A percentile compares a stretch with the other conserved stretches of the same genome.
These are phyloP conservation scores for Delia radicum DNA, from an alignment of 1,140 invertebrate genomes.

Conservation along the genomic window DNA sequence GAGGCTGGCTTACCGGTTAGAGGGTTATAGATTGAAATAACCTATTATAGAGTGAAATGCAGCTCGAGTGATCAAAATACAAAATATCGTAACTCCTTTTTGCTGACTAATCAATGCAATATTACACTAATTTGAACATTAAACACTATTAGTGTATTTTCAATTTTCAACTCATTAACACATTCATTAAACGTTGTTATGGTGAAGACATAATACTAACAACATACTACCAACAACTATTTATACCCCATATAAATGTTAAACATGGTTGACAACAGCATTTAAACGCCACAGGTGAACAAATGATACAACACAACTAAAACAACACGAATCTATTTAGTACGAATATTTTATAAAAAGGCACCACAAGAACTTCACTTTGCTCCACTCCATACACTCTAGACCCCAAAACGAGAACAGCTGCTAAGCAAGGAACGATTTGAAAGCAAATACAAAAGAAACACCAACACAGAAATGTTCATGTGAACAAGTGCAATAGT, in stretches of 20 bases:
- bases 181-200: slow-evolving; percentile 10
- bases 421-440: neutral
- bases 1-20: no score
- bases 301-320: slow-evolving; percentile 9
- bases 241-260: slow-evolving; percentile 18
- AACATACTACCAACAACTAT: neutral
- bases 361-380: neutral
- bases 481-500: slow-evolving; percentile 12
- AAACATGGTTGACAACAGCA: slow-evolving; percentile 20
- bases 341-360: neutral
- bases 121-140: neutral
- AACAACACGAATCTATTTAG: neutral
- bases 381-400: neutral
- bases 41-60: no score
- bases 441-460: neutral
- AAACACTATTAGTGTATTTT: neutral
- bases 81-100: no score
- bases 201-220: neutral
- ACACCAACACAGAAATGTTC: neutral
- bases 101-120: no score
- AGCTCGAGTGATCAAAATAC: no score
- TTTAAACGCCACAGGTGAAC: slow-evolving; percentile 22
- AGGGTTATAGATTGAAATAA: no score
- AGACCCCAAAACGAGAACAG: neutral
- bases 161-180: slow-evolving; percentile 23